Conservation (phyloP, 2,888 invertebrate species). For the Nephrotoma appendiculata region DNA sequence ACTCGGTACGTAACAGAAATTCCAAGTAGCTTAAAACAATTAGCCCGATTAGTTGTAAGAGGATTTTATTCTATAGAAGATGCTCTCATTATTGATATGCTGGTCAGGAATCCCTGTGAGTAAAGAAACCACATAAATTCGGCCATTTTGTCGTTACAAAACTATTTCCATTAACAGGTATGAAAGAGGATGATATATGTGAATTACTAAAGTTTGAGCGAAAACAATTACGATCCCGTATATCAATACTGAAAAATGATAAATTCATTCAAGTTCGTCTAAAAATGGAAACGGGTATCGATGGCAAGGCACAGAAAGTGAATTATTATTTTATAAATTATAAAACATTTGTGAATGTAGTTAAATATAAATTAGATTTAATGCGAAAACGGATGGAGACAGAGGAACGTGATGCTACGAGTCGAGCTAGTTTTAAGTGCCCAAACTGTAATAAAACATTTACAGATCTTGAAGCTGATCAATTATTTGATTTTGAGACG, state of each 20-base stretch:
- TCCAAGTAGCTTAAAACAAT: conserved; percentile 82
- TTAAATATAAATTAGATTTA: conserved; percentile 92
- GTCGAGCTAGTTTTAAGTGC: conserved; percentile 90
- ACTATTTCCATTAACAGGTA: conserved; percentile 35
- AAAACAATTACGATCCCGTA: conserved; percentile 79
- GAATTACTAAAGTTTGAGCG: conserved; percentile 86
- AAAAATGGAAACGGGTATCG: conserved; percentile 86
- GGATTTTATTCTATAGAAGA: conserved; percentile 93
- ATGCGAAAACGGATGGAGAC: conserved; percentile 93
- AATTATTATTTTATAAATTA: conserved; percentile 98
- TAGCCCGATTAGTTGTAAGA: conserved; percentile 79
- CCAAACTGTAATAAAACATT: conserved; percentile 83
- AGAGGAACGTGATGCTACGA: conserved; percentile 87
- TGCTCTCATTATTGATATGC: conserved; percentile 86
- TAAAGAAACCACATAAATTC: neutral
- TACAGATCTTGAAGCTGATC: conserved; percentile 90
- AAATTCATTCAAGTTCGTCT: conserved; percentile 86
- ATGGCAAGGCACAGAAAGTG: conserved; percentile 89
- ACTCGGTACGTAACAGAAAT: conserved; percentile 55
- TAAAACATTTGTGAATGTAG: conserved; percentile 92
- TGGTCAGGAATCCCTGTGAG: conserved; percentile 85
- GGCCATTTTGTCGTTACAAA: neutral
- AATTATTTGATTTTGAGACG: conserved; percentile 70
- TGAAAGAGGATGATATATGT: conserved; percentile 82
- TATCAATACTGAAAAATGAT: conserved; percentile 75